Base-by-base conservation (phyloP, 2,888 invertebrate genomes). In the Gryllus longicercus region DNA sequence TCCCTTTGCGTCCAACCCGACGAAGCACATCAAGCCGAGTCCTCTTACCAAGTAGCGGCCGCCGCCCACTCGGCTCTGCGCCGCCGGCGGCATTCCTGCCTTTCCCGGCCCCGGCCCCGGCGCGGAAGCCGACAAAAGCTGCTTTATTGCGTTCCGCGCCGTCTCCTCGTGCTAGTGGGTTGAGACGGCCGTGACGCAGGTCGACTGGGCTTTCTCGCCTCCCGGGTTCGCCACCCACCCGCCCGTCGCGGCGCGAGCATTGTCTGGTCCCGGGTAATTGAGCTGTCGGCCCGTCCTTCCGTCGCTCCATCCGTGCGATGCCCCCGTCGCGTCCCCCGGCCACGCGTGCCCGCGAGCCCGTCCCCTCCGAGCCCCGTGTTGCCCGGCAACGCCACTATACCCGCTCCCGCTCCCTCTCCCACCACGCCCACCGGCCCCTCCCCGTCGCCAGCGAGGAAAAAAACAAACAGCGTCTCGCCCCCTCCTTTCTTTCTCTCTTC, bases 101-200 rank as follows among this genome's bases (percentile, higher is more conserved):
- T 38, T 5, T 38, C 8, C 38, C 38, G 38, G 38, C 38, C 38
- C 38, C 38, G 8, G 38, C 8, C 38, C 8, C 38, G 14, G 63
- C 63, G 63, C 5, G 63, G 63, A 63, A 63, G 63, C 63, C 63
- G 63, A 63, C 63, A 63, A 63, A 63, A 63, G 63, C 63, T 63
- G 63, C 63, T 63, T 63, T 63, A 63, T 63, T 63, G 63, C 63
- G 63, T 63, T 63, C 63, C 63, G 63, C 63, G 63, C 38, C 38
- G 8, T 38, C 38, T 38, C 38, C 38, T 38, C 38, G 0, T 8
- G 8, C 38, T 38, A 8, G 38, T 38, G 38, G 38, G 38, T 38
- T 38, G 25, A 25, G 25, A 25, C 25, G 25, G 25, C 25, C 25
- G 38, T 38, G 38, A 38, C 38, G 38, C 38, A 38, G 38, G 38